Conservation (phyloP, 2,797 vertebrate species). For the Manis crassicaudata region DNA sequence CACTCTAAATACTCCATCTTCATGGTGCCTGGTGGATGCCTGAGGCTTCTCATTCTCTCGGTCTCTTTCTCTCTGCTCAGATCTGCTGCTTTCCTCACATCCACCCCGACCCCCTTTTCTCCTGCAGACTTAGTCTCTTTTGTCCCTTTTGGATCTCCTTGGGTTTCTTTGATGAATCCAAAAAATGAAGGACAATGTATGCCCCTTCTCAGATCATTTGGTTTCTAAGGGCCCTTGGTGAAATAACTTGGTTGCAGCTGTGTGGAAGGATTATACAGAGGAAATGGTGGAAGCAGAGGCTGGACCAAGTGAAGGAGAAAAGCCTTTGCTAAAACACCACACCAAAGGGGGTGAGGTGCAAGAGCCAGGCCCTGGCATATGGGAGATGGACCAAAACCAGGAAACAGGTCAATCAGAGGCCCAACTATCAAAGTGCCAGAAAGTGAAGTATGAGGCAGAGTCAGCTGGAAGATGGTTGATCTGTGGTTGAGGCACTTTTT, state of each 20-base stretch:
- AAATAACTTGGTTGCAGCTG: slow-evolving; percentile 33
- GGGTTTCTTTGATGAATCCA: background rate
- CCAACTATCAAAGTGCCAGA: background rate
- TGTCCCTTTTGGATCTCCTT: background rate
- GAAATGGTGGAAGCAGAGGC: background rate
- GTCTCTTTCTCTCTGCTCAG: background rate
- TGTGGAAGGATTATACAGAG: background rate
- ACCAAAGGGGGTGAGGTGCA: background rate
- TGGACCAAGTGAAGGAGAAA: background rate
- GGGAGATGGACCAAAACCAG: slow-evolving; percentile 15
- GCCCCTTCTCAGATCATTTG: background rate
- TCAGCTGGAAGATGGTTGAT: background rate
- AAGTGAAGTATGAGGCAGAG: background rate
- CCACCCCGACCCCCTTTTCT: background rate
- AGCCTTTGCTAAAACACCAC: slow-evolving; percentile 19
- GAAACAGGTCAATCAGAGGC: slow-evolving; percentile 24
- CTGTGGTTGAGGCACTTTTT: background rate
- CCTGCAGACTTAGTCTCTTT: background rate
- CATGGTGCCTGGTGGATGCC: background rate
- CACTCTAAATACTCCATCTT: background rate
- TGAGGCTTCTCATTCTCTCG: background rate
- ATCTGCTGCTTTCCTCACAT: background rate
- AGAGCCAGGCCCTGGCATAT: background rate
- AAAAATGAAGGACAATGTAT: background rate
- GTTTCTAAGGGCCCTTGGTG: background rate